A percentile compares a stretch with the other conserved stretches of the same genome.
phyloP scores from a whole-genome alignment of 2,888 invertebrate genomes.

The Danaus chrysippus region DNA sequence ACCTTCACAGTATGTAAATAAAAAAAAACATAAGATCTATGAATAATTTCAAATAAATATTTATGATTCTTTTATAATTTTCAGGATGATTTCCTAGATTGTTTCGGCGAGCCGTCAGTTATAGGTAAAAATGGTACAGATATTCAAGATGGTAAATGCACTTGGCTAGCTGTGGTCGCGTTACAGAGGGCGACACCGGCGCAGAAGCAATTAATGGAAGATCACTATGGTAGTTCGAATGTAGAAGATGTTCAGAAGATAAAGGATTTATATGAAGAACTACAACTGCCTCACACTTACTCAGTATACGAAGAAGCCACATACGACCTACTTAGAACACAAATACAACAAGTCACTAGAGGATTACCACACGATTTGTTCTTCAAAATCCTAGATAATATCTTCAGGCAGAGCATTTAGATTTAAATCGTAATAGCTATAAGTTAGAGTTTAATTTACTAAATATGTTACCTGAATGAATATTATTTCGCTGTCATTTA shows the following conservation, averaged over 20 bases:
- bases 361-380: slow-evolving; percentile 90
- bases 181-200: slow-evolving; percentile 85
- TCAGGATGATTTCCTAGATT: slow-evolving; percentile 93
- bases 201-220: slow-evolving; percentile 85
- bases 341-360: slow-evolving; percentile 90
- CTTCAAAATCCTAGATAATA: slow-evolving; percentile 88
- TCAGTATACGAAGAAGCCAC: slow-evolving; percentile 90
- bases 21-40: too few relatives aligned
- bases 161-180: slow-evolving; percentile 95
- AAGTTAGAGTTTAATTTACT: slow-evolving; percentile 1
- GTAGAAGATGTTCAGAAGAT: slow-evolving; percentile 83
- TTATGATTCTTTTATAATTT: slow-evolving; percentile 32
- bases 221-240: slow-evolving; percentile 86
- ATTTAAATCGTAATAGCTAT: slow-evolving; percentile 11
- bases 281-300: slow-evolving; percentile 87
- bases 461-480: too few relatives aligned
- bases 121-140: slow-evolving; percentile 96
- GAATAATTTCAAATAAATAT: neutral
- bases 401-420: slow-evolving; percentile 78
- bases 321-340: slow-evolving; percentile 88
- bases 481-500: too few relatives aligned
- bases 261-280: slow-evolving; percentile 87
- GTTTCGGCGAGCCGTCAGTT: slow-evolving; percentile 90
- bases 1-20: too few relatives aligned
- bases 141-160: slow-evolving; percentile 97